Conservation (phyloP, 2,888 invertebrate genomes). For the Apodemia mormo region DNA sequence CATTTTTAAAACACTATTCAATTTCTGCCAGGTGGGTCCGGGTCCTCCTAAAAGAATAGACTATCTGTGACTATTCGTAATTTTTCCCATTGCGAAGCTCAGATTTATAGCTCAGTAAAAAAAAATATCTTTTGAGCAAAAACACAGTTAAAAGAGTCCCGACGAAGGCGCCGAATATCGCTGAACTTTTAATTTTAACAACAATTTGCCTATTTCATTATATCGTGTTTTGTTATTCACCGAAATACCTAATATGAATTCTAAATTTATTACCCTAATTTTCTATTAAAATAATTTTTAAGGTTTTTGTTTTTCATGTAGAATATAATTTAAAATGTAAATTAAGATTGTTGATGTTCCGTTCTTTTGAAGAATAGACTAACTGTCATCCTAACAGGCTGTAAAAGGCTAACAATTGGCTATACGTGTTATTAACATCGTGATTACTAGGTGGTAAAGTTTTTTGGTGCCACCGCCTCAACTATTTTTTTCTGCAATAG, state of each 20-base stretch:
- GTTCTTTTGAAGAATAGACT: too few species aligned
- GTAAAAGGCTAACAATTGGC: too few species aligned
- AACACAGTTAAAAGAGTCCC: constrained; percentile 42
- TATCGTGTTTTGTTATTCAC: constrained; percentile 7
- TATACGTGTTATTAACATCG: too few species aligned
- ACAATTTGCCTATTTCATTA: constrained; percentile 10
- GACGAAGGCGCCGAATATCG: constrained; percentile 47
- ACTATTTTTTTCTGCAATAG: too few species aligned
- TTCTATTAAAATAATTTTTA: background rate
- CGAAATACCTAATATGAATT: background rate
- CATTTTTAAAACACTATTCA: too few species aligned
- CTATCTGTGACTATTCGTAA: too few species aligned
- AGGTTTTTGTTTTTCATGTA: background rate
- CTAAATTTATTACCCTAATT: background rate
- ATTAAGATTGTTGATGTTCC: background rate
- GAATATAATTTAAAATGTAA: background rate
- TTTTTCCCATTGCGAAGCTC: constrained; percentile 76
- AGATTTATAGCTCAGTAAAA: constrained; percentile 70
- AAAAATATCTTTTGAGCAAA: constrained; percentile 63
- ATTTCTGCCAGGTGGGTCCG: too few species aligned
- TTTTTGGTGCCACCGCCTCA: too few species aligned
- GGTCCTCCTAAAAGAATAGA: too few species aligned
- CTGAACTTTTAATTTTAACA: constrained; percentile 56
- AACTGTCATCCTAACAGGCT: too few species aligned
- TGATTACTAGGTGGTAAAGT: too few species aligned